Conservation (phyloP, 2,888 invertebrate genomes). For the Watsonalla binaria region DNA sequence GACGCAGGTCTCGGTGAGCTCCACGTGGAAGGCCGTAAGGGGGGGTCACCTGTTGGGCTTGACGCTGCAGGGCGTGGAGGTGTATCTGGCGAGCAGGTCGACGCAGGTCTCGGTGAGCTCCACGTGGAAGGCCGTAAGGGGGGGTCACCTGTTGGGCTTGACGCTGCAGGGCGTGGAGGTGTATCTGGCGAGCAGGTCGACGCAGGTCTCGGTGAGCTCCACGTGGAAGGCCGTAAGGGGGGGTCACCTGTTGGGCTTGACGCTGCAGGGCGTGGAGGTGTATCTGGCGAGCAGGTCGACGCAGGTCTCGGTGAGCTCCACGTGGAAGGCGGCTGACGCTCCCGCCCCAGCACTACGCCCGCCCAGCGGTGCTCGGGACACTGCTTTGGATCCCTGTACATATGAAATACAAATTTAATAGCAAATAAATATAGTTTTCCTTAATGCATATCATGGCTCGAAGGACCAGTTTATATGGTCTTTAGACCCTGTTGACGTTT, state of each 20-base stretch:
- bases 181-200: slow-evolving; percentile 80
- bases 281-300: slow-evolving; percentile 81
- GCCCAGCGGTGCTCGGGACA: slow-evolving; percentile 44
- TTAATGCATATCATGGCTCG: too few species aligned
- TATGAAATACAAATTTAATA: too few species aligned
- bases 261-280: slow-evolving; percentile 60
- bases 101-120: slow-evolving; percentile 97
- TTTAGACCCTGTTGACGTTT: too few species aligned
- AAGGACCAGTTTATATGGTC: too few species aligned
- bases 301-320: slow-evolving; percentile 96
- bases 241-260: slow-evolving; percentile 81
- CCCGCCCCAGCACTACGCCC: slow-evolving; percentile 23
- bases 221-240: slow-evolving; percentile 83
- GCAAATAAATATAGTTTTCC: too few species aligned
- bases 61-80: slow-evolving; percentile 60
- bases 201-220: slow-evolving; percentile 95
- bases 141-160: slow-evolving; percentile 80
- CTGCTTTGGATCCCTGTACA: slow-evolving; percentile 65
- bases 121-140: slow-evolving; percentile 83
- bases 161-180: slow-evolving; percentile 61
- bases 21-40: slow-evolving; percentile 85
- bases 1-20: slow-evolving; percentile 95
- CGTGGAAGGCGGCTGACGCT: slow-evolving; percentile 85
- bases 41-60: slow-evolving; percentile 80
- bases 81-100: slow-evolving; percentile 76